Base-by-base conservation (phyloP, 1,140 invertebrate genomes). In the Mizuhopecten yessoensis region DNA sequence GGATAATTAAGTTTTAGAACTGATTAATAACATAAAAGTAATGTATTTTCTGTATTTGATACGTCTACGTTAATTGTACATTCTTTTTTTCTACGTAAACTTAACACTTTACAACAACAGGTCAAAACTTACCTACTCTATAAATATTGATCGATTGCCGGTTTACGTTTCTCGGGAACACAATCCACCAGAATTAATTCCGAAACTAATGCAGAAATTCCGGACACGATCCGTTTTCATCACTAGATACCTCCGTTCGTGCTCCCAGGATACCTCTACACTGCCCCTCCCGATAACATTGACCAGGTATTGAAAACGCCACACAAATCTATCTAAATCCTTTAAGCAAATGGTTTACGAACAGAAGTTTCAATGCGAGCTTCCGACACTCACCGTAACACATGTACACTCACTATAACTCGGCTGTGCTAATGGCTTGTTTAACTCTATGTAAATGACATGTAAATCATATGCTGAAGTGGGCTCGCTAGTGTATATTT, bases 251-350 rank as follows among this genome's bases (percentile, higher is more conserved):
- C 57, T n/a, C n/a, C 57, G 15, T 39, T 39, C 36, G 36, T 39
- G 36, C 36, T 13, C 36, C 5, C n/a, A 17, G 57, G 57, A 75
- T 5, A 75, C 57, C 29, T n/a, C 57, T 29, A n/a, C 57, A 29
- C 15, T 9, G 9, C n/a, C 23, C 45, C n/a, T 75, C n/a, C n/a
- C 57, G 57, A 75, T 75, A 75, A 75, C 57, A n/a, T 23, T 3
- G 57, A 11, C 23, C 57, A 17, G n/a, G 57, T n/a, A 75, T 75
- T 75, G 57, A 75, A 75, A 75, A 75, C 57, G 23, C 57, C 57
- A 75, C n/a, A 75, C 57, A 75, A 75, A 75, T n/a, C 57, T 75
- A 75, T 75, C 57, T 75, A 5, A 75, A 75, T n/a, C 57, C 57
- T 75, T 75, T 75, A 75, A n/a, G 57, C n/a, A n/a, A 75, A 23